Evolutionary conservation across 2,113 vertebrate genomes (phyloP).

Genomic region (Heterotilapia buettikoferi): DNA sequence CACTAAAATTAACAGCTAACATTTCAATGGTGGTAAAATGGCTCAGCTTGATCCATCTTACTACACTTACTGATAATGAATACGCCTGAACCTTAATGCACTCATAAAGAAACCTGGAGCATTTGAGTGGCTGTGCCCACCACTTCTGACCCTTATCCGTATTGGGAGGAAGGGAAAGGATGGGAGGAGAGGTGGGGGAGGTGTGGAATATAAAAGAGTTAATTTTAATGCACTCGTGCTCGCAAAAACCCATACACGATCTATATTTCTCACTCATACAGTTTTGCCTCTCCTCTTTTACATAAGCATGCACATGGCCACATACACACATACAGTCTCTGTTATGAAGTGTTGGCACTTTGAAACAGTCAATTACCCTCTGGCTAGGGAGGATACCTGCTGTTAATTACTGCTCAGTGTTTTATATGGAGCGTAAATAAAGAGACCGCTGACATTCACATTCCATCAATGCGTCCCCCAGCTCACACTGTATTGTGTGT

Average conservation of each 20-base stretch:
- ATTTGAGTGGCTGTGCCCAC: slow-evolving; percentile 87
- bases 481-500: slow-evolving; percentile 67
- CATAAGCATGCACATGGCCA: slow-evolving; percentile 9
- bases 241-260: background rate
- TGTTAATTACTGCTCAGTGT: slow-evolving; percentile 76
- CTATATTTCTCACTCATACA: background rate
- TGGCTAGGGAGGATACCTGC: slow-evolving; percentile 75
- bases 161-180: slow-evolving; percentile 56
- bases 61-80: slow-evolving; percentile 92
- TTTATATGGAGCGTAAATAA: slow-evolving; percentile 95
- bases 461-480: slow-evolving; percentile 93
- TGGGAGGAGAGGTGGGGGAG: slow-evolving; percentile 29
- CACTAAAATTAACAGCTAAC: slow-evolving; percentile 43
- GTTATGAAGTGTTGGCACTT: slow-evolving; percentile 73
- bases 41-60: slow-evolving; percentile 60
- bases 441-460: slow-evolving; percentile 99
- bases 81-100: slow-evolving; percentile 90
- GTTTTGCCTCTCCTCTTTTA: background rate
- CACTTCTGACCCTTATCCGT: slow-evolving; percentile 89
- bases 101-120: slow-evolving; percentile 91
- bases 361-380: slow-evolving; percentile 93
- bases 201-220: slow-evolving; percentile 70
- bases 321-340: slow-evolving; percentile 4
- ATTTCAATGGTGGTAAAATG: slow-evolving; percentile 53
- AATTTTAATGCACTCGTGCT: slow-evolving; percentile 84